Conservation (phyloP, 30 jellyfish, hydroid and myxozoan genomes). For the Aurelia aurita region DNA sequence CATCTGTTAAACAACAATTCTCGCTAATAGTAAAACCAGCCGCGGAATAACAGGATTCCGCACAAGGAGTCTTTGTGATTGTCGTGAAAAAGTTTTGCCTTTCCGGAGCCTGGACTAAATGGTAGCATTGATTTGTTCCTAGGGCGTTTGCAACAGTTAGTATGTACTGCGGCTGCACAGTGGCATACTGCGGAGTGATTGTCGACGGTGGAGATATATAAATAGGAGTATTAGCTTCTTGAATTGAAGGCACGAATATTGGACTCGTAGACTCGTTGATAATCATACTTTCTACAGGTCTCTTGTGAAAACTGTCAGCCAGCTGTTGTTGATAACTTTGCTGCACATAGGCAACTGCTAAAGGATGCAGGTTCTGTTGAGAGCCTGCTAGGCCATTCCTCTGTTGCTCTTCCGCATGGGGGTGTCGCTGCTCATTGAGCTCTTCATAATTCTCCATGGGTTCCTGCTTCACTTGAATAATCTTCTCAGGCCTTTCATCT, state of each 20-base stretch:
- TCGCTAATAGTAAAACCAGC: slow-evolving; percentile 37
- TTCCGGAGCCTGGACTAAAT: slow-evolving; percentile 65
- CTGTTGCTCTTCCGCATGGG: slow-evolving; percentile 41
- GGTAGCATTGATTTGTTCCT: slow-evolving; percentile 89
- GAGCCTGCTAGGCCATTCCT: slow-evolving; percentile 47
- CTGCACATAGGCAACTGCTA: slow-evolving; percentile 80
- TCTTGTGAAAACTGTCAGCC: slow-evolving; percentile 64
- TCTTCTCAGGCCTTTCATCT: slow-evolving; percentile 55
- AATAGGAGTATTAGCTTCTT: slow-evolving; percentile 59
- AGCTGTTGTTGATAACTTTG: slow-evolving; percentile 64
- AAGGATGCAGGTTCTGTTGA: slow-evolving; percentile 64
- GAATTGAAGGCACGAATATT: slow-evolving; percentile 72
- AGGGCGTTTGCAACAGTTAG: slow-evolving; percentile 80
- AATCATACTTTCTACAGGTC: slow-evolving; percentile 79
- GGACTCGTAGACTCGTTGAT: slow-evolving; percentile 80
- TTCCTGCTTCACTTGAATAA: slow-evolving; percentile 61
- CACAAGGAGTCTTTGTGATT: slow-evolving; percentile 56
- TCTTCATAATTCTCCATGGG: slow-evolving; percentile 52
- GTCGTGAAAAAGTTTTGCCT: slow-evolving; percentile 60
- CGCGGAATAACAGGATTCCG: slow-evolving; percentile 61
- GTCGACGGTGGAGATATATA: slow-evolving; percentile 58
- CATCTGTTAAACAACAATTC: slow-evolving; percentile 52
- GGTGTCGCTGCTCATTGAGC: slow-evolving; percentile 17
- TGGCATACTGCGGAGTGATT: slow-evolving; percentile 76
- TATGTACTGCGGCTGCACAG: slow-evolving; percentile 98